Conservation (phyloP, 2,888 invertebrate genomes). For the Limenitis camilla region DNA sequence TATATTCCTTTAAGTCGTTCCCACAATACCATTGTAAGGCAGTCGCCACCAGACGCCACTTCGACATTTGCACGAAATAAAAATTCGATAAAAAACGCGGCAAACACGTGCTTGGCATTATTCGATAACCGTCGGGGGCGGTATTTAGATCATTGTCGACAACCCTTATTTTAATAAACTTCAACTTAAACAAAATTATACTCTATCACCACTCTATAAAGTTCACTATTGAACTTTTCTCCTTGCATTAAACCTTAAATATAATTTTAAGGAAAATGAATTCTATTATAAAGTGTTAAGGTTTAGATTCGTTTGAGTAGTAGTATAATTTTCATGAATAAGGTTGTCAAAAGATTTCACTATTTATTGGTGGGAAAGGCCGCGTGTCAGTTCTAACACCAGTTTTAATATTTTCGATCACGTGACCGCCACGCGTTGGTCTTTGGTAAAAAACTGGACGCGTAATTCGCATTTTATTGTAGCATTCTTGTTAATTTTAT, state of each 20-base stretch:
- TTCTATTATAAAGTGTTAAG: conserved; percentile 1
- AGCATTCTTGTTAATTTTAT: conserved; percentile 66
- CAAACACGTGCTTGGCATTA: conserved; percentile 67
- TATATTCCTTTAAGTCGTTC: conserved; percentile 20
- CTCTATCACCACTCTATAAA: conserved; percentile 19
- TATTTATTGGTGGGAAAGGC: conserved; percentile 73
- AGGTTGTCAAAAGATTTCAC: conserved; percentile 58
- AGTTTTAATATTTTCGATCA: conserved; percentile 70
- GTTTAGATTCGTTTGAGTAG: conserved; percentile 26
- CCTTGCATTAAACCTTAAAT: neutral
- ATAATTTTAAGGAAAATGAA: neutral
- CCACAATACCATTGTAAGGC: conserved; percentile 40
- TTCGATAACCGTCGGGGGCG: conserved; percentile 73
- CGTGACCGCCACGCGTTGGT: conserved; percentile 56
- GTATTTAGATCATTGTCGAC: conserved; percentile 58
- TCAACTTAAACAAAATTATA: conserved; percentile 26
- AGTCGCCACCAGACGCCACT: conserved; percentile 64
- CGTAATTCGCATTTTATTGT: conserved; percentile 71
- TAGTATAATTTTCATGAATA: conserved; percentile 32
- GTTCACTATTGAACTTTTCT: conserved; percentile 25
- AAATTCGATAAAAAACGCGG: conserved; percentile 64
- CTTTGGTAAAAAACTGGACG: conserved; percentile 72
- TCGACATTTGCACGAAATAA: conserved; percentile 63
- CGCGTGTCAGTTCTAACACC: conserved; percentile 74
- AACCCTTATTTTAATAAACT: conserved; percentile 54